Evolutionary conservation across 2,797 vertebrate species (phyloP), one percentile per base, ranked within the genome.

Genomic region (Artibeus jamaicensis): DNA sequence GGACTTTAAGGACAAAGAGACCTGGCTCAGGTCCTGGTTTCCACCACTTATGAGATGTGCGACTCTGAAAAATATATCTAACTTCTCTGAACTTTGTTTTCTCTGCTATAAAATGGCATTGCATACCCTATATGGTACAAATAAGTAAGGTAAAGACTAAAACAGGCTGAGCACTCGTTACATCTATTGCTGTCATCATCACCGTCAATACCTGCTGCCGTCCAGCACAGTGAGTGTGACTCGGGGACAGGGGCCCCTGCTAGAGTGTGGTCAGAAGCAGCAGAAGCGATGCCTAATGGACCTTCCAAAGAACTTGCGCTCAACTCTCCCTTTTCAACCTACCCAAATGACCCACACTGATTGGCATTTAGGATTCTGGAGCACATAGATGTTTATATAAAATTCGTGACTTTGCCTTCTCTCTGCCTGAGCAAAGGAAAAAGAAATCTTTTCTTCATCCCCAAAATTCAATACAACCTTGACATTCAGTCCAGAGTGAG

Each of bases 391-490:
- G 85, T 8, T 59, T 81, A 91, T 62, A 37, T 55, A 94, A 81
- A 62, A 94, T 34, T 89, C 57, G 11, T 81, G 73, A 92, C 73
- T 89, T 70, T 85, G 44, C 74, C 55, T 77, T 91, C 53, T 19
- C 5, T 44, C 92, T 53, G 29, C 14, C 4, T 94, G 44, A 91
- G 78, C 86, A 94, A 89, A 97, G 26, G 67, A 91, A 62, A 93
- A 46, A 32, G 15, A 18, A 96, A 94, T 55, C 68, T 79, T 46
- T 91, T 84, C 55, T 82, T 93, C 73, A 21, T 4, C 15, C 59
- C 48, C 46, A 55, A 96, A 93, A 48, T 84, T 68, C 81, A 91
- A 92, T 91, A 91, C 73, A 85, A 78, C 34, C 86, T 96, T 93
- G 59, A 37, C 32, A 93, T 86, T 50, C 76, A 89, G 19, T 87